These are phyloP conservation scores for Crematogaster levior DNA, from an alignment of 2,888 invertebrate species.

Conservation along the genomic window DNA sequence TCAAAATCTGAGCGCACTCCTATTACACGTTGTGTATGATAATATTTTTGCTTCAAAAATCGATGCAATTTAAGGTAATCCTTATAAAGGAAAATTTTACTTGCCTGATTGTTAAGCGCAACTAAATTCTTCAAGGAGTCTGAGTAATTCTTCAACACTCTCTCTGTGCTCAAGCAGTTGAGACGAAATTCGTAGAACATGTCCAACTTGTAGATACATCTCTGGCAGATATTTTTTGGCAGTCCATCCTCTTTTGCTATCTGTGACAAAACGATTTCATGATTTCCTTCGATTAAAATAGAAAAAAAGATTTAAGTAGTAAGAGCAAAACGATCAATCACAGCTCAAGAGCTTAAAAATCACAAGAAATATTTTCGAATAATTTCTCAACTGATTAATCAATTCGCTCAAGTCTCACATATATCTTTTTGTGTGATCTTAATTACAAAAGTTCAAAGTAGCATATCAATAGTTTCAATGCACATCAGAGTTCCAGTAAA, in stretches of 20 bases:
- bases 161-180: slow-evolving; percentile 89
- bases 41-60: too few species aligned
- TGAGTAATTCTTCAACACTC: slow-evolving; percentile 89
- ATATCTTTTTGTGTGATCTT: background rate
- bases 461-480: background rate
- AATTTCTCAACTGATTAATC: background rate
- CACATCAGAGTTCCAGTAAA: background rate
- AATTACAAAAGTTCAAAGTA: background rate
- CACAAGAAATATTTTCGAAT: background rate
- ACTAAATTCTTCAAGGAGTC: slow-evolving; percentile 90
- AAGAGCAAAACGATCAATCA: background rate
- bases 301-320: background rate
- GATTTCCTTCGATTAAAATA: background rate
- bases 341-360: background rate
- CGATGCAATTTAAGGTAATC: background rate
- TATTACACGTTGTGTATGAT: background rate
- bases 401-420: background rate
- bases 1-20: background rate
- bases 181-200: slow-evolving; percentile 91
- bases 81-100: slow-evolving; percentile 26
- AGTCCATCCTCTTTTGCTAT: slow-evolving; percentile 91
- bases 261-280: slow-evolving; percentile 83
- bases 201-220: slow-evolving; percentile 89
- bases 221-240: slow-evolving; percentile 91
- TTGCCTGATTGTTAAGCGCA: slow-evolving; percentile 90